Evolutionary conservation across 1,140 invertebrate species (phyloP).

Genomic region (Heliothis virescens): DNA sequence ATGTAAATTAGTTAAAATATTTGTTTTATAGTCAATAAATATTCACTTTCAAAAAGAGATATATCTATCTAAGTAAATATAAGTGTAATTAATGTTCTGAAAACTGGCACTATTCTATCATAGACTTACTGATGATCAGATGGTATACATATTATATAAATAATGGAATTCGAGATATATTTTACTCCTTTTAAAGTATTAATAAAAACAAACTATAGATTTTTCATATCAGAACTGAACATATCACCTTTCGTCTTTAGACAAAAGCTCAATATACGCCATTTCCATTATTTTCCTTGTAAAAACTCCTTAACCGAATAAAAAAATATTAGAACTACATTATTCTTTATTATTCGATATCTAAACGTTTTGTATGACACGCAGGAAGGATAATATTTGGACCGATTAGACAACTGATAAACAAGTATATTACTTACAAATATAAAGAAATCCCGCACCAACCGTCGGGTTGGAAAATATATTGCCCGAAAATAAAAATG

Average conservation of each 20-base stretch:
- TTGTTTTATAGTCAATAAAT: slow-evolving; percentile 38
- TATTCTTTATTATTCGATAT: neutral
- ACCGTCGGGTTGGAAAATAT: too few species aligned
- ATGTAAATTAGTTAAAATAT: slow-evolving; percentile 41
- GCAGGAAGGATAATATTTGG: too few species aligned
- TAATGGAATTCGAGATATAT: neutral
- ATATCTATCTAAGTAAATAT: slow-evolving; percentile 34
- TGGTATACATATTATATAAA: slow-evolving; percentile 30
- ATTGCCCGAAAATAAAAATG: too few species aligned
- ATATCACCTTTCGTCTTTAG: too few species aligned
- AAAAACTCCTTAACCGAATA: too few species aligned
- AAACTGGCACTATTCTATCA: slow-evolving; percentile 39
- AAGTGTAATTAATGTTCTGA: slow-evolving; percentile 30
- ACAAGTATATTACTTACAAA: too few species aligned
- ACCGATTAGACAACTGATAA: too few species aligned
- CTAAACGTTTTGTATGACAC: neutral
- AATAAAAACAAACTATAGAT: neutral
- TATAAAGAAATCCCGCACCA: too few species aligned
- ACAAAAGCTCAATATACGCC: too few species aligned
- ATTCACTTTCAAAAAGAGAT: slow-evolving; percentile 49
- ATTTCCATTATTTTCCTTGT: too few species aligned
- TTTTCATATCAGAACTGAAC: neutral
- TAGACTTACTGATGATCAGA: slow-evolving; percentile 12
- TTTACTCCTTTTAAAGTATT: slow-evolving; percentile 6
- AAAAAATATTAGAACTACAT: too few species aligned